phyloP scores from a whole-genome alignment of 2,797 vertebrate genomes.

The Bradypus variegatus region DNA sequence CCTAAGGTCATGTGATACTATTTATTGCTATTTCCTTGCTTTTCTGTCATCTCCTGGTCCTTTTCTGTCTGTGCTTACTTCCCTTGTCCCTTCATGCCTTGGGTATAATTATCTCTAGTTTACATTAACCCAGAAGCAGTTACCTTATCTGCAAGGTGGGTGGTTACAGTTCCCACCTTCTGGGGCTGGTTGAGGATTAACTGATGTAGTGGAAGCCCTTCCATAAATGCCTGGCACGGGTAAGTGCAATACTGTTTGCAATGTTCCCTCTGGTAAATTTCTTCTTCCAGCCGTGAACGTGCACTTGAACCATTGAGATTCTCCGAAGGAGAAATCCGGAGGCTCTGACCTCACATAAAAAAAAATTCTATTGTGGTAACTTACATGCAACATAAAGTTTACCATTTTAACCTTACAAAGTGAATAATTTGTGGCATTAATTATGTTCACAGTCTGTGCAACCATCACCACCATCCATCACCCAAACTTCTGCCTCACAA shows the following conservation, averaged over 20 bases:
- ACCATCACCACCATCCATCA: no score
- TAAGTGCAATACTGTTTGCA: no score
- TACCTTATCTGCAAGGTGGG: not conserved
- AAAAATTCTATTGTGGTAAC: no score
- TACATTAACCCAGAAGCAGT: not conserved
- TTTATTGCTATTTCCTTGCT: not conserved
- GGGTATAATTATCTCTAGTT: not conserved
- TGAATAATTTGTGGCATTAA: no score
- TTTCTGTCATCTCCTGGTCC: not conserved
- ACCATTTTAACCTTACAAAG: no score
- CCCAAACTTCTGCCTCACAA: no score
- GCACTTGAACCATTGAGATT: not conserved
- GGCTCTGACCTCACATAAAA: not conserved
- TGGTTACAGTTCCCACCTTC: fast-evolving
- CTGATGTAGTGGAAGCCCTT: no score
- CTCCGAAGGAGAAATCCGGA: not conserved
- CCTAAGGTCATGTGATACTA: not conserved
- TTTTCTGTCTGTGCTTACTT: not conserved
- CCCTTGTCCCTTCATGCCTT: not conserved
- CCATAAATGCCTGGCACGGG: fast-evolving
- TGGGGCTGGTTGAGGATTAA: fast-evolving
- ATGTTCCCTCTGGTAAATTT: not conserved
- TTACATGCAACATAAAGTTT: no score
- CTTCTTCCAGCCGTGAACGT: not conserved
- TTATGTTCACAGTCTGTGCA: no score